Conservation (phyloP, 2,113 vertebrate genomes). For the Chloropsis hardwickii region DNA sequence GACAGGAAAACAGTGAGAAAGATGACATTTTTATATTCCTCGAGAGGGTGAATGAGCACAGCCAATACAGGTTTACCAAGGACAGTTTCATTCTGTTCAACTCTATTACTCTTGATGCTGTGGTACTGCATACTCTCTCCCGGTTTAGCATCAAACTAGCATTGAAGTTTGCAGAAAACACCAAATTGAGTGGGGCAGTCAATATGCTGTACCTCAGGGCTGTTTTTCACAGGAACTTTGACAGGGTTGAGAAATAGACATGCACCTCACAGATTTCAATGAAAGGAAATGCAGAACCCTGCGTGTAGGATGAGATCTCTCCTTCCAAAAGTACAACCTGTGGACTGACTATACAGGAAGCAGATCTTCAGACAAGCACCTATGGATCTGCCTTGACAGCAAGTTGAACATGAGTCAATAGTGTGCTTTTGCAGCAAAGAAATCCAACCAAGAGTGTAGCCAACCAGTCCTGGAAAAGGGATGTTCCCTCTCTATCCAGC, state of each 20-base stretch:
- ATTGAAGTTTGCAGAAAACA: background rate
- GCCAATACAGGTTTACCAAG: background rate
- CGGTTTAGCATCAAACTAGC: background rate
- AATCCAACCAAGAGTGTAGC: rapidly evolving
- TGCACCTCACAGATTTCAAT: background rate
- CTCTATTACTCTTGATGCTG: background rate
- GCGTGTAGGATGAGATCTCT: background rate
- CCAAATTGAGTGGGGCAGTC: background rate
- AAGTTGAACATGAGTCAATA: background rate
- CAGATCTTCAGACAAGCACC: background rate
- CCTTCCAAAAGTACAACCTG: background rate
- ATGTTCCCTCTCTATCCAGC: background rate
- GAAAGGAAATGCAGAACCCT: background rate
- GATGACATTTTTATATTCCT: background rate
- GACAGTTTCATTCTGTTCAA: background rate
- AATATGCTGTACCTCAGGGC: background rate
- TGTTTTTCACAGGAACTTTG: background rate
- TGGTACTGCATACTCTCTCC: background rate
- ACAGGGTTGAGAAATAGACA: background rate
- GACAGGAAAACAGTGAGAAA: background rate
- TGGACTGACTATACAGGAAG: background rate
- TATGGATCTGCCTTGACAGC: background rate
- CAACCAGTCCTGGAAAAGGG: background rate
- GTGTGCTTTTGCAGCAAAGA: background rate
- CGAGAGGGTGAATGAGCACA: background rate